These are phyloP conservation scores for Pseudachorutes palmiensis DNA, from an alignment of 1,140 invertebrate species.

Conservation along the genomic window DNA sequence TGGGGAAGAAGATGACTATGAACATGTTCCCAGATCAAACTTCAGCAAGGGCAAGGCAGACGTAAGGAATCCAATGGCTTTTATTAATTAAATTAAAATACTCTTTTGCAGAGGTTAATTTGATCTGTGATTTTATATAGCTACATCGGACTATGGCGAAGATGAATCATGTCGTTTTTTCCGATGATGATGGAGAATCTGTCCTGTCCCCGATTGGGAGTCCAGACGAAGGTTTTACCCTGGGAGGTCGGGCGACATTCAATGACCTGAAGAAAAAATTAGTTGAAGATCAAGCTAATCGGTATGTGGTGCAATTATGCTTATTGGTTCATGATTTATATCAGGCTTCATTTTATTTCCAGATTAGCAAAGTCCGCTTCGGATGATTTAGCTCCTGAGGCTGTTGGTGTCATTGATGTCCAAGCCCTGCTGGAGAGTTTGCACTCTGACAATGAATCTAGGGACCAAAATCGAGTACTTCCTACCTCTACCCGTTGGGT, in stretches of 20 bases:
- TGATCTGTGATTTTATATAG: neutral
- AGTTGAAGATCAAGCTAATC: constrained; percentile 23
- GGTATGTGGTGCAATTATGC: neutral
- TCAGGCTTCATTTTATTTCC: neutral
- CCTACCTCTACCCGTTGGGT: constrained; percentile 5
- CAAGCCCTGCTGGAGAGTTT: constrained; percentile 17
- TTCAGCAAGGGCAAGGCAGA: neutral
- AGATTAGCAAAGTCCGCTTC: neutral
- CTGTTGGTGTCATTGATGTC: constrained; percentile 14
- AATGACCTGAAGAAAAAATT: constrained; percentile 26
- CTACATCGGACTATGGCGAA: neutral
- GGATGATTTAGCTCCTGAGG: no score
- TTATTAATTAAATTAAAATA: no score
- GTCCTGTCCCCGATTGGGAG: constrained; percentile 25
- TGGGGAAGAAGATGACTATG: neutral
- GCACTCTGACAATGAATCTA: neutral
- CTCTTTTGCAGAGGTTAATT: no score
- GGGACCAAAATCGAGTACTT: neutral
- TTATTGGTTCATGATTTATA: neutral
- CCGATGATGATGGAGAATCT: constrained; percentile 16
- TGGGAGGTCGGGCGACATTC: constrained; percentile 20
- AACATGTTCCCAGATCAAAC: neutral
- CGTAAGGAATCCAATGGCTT: neutral
- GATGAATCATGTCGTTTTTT: neutral
- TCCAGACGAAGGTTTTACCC: constrained; percentile 14